Evolutionary conservation across 2,888 invertebrate genomes (phyloP).

Genomic region (Ectemnius lituratus): DNA sequence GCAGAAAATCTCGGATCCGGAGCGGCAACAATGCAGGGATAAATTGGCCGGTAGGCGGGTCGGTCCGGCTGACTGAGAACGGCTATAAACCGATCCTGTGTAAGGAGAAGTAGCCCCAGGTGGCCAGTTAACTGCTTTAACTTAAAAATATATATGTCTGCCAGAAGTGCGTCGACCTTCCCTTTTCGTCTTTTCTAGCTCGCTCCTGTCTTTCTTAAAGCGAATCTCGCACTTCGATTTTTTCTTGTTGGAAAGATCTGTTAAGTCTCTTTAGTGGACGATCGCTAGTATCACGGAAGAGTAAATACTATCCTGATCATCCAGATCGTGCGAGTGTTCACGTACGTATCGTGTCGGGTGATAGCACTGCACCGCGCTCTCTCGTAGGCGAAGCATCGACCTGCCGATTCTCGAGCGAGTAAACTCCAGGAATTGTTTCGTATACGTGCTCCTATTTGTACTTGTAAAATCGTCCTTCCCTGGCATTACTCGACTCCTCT

Average conservation of each 20-base stretch:
- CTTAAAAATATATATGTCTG: constrained; percentile 58
- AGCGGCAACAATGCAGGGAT: constrained; percentile 57
- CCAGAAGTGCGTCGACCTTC: background rate
- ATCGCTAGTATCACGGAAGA: too few relatives aligned
- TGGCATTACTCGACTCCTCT: too few relatives aligned
- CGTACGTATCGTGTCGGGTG: background rate
- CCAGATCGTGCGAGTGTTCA: background rate
- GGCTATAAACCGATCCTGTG: constrained; percentile 61
- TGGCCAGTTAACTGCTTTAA: constrained; percentile 65
- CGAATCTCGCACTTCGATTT: too few relatives aligned
- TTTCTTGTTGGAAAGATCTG: too few relatives aligned
- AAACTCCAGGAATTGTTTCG: constrained; percentile 31
- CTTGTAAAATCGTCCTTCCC: too few relatives aligned
- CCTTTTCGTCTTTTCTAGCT: constrained; percentile 17
- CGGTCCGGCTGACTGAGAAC: constrained; percentile 50
- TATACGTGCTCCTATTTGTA: constrained; percentile 11
- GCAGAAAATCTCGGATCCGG: constrained; percentile 23
- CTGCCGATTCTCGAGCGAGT: constrained; percentile 25
- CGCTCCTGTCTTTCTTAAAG: constrained; percentile 9
- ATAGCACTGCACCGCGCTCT: background rate
- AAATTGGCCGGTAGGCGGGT: constrained; percentile 60
- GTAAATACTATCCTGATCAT: too few relatives aligned
- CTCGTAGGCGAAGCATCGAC: constrained; percentile 26
- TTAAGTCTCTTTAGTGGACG: too few relatives aligned
- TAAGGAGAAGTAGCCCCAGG: constrained; percentile 63